Conservation (phyloP, 1,140 invertebrate genomes). For the Orchestia grillus region DNA sequence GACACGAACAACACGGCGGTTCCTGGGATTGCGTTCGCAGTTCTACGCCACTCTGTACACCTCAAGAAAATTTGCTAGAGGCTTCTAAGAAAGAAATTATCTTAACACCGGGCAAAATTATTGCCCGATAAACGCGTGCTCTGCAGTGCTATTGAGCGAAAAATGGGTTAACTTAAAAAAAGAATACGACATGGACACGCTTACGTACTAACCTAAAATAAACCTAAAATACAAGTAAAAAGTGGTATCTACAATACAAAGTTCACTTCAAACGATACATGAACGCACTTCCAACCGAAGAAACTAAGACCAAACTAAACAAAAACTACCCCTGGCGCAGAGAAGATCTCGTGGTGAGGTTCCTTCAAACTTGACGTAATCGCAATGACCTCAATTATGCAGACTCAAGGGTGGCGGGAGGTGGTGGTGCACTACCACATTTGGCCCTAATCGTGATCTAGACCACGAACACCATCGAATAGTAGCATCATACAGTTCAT, state of each 20-base stretch:
- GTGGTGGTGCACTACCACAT: neutral
- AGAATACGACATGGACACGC: neutral
- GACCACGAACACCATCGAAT: neutral
- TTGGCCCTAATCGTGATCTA: neutral
- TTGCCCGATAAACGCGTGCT: neutral
- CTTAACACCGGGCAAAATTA: neutral
- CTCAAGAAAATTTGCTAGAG: neutral
- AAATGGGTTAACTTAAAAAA: neutral
- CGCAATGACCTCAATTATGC: neutral
- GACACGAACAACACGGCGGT: neutral
- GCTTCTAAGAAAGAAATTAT: neutral
- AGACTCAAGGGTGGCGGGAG: neutral
- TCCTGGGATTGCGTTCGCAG: neutral
- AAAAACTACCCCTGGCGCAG: neutral
- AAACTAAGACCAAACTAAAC: neutral
- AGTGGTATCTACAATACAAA: neutral
- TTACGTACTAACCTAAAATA: neutral
- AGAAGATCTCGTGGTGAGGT: neutral
- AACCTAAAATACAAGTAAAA: neutral
- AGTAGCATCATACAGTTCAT: neutral
- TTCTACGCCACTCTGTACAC: neutral
- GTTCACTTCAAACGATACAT: neutral
- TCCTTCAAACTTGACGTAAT: constrained; percentile 8
- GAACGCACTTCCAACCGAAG: neutral
- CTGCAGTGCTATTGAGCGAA: neutral